A percentile compares a stretch with the other conserved stretches of the same genome.
phyloP scores from a whole-genome alignment of 2,888 invertebrate genomes.

The Rhingia campestris region DNA sequence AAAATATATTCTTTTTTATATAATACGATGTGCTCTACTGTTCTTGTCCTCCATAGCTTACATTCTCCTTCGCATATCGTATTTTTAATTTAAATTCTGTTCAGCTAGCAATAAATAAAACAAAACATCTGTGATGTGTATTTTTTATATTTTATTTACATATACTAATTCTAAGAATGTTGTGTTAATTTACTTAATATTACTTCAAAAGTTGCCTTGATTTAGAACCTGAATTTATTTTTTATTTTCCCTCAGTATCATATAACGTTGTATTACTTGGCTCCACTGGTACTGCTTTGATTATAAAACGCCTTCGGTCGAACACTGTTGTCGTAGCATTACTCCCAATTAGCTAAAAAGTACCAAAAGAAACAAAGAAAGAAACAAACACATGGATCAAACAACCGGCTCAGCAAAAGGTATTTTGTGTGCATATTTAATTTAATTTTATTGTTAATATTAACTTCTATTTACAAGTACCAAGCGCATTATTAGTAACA shows the following conservation, averaged over 20 bases:
- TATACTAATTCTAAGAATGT: constrained; percentile 51
- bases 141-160: constrained; percentile 48
- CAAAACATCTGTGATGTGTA: neutral
- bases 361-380: constrained; percentile 29
- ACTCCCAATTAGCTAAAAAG: constrained; percentile 5
- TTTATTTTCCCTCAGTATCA: constrained; percentile 57
- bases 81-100: too few relatives aligned
- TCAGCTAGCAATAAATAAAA: neutral
- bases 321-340: constrained; percentile 57
- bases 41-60: too few relatives aligned
- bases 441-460: constrained; percentile 59
- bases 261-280: constrained; percentile 80
- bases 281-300: constrained; percentile 80
- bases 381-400: constrained; percentile 56
- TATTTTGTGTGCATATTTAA: constrained; percentile 49
- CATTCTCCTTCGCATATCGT: too few relatives aligned
- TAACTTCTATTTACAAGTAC: constrained; percentile 72
- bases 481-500: constrained; percentile 66
- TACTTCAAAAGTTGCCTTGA: constrained; percentile 66
- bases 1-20: too few relatives aligned
- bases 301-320: constrained; percentile 80
- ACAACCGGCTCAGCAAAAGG: constrained; percentile 41
- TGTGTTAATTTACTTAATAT: constrained; percentile 52
- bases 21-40: too few relatives aligned
- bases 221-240: constrained; percentile 30